Conservation (phyloP, 1,140 invertebrate genomes). For the Trachymyrmex cornetzi region DNA sequence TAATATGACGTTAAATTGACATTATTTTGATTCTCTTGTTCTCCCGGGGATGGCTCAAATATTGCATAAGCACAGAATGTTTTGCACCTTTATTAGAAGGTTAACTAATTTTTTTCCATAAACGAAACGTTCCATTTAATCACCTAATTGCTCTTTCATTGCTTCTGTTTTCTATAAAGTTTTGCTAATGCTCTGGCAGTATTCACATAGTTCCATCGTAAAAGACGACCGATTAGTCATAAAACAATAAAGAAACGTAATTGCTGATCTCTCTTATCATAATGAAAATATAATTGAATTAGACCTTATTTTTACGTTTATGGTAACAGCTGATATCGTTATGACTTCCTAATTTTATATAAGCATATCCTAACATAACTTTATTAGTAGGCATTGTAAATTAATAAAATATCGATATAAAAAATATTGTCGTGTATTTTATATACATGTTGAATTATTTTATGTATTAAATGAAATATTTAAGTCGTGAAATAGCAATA, state of each 20-base stretch:
- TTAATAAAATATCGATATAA: too few species aligned
- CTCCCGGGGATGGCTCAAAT: too few species aligned
- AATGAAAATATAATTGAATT: slow-evolving; percentile 15
- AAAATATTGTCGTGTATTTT: too few species aligned
- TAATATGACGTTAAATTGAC: too few species aligned
- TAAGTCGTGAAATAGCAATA: too few species aligned
- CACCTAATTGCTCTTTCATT: not conserved
- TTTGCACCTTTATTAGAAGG: not conserved
- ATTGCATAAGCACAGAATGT: not conserved
- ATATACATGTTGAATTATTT: too few species aligned
- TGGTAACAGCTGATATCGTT: not conserved
- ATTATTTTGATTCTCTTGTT: too few species aligned
- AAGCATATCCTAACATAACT: not conserved
- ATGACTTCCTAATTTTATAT: not conserved
- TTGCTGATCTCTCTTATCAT: not conserved
- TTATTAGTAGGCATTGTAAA: too few species aligned
- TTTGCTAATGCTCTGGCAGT: not conserved
- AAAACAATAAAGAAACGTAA: slow-evolving; percentile 9
- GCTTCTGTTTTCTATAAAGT: not conserved
- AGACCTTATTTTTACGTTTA: not conserved
- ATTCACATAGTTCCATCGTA: not conserved
- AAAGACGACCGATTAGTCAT: not conserved
- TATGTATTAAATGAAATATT: too few species aligned
- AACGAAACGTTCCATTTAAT: not conserved
- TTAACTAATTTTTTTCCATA: not conserved